Evolutionary conservation across 2,888 invertebrate genomes (phyloP).

Genomic region (Heliconius aoede): DNA sequence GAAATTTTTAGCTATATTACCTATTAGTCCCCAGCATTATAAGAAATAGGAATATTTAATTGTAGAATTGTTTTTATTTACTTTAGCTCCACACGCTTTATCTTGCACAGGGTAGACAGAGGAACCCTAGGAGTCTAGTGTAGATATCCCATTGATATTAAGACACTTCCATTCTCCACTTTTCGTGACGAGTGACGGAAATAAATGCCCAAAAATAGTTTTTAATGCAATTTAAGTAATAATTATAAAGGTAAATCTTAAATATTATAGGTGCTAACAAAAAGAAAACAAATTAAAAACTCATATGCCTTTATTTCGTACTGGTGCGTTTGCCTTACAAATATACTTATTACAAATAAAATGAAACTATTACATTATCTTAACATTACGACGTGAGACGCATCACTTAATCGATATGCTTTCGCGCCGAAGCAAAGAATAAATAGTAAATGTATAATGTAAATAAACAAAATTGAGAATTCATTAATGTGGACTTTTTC

Average conservation of each 20-base stretch:
- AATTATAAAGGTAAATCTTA: too few species aligned
- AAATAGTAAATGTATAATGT: constrained; percentile 51
- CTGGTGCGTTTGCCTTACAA: constrained; percentile 82
- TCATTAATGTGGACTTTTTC: constrained; percentile 44
- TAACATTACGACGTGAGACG: constrained; percentile 63
- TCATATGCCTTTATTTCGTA: constrained; percentile 84
- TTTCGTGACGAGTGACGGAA: neutral
- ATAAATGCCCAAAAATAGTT: neutral
- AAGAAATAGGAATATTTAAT: too few species aligned
- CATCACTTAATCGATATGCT: constrained; percentile 78
- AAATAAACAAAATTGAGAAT: constrained; percentile 45
- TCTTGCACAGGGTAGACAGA: too few species aligned
- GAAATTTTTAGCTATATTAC: too few species aligned
- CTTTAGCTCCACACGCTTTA: too few species aligned
- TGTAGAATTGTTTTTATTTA: too few species aligned
- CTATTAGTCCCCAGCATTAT: too few species aligned
- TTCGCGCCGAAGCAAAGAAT: constrained; percentile 67
- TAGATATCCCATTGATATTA: neutral
- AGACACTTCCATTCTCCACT: neutral
- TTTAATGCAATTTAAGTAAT: too few species aligned
- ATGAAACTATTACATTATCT: constrained; percentile 64
- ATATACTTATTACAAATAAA: constrained; percentile 70
- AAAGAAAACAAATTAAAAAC: constrained; percentile 63
- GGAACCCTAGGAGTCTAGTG: too few species aligned
- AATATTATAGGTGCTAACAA: neutral